Conservation (phyloP, 2,113 vertebrate genomes). For the Dunckerocampus dactyliophorus region DNA sequence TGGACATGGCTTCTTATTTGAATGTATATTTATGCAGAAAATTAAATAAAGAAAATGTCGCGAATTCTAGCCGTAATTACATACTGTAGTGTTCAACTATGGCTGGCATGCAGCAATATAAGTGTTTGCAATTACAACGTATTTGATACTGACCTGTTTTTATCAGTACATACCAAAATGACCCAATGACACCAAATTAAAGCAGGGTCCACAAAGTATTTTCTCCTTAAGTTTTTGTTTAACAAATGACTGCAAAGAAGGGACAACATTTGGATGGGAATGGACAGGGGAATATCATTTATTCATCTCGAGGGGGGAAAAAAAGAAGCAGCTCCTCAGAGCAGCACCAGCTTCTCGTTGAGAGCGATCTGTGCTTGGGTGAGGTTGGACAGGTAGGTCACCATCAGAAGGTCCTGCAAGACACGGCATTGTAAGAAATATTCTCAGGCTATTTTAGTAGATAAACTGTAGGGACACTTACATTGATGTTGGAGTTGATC, state of each 20-base stretch:
- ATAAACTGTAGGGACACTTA: slow-evolving; percentile 61
- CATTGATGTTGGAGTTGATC: slow-evolving; percentile 98
- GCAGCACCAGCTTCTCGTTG: slow-evolving; percentile 87
- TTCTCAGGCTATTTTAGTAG: too few species aligned
- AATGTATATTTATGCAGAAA: slow-evolving; percentile 58
- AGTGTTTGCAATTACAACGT: too few species aligned
- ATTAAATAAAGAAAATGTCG: background rate
- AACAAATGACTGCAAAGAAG: background rate
- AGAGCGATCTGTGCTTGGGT: slow-evolving; percentile 93
- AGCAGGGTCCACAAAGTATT: too few species aligned
- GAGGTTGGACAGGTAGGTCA: slow-evolving; percentile 92
- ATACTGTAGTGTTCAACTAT: background rate
- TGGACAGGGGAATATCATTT: slow-evolving; percentile 31
- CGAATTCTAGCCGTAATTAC: background rate
- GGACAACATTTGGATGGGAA: background rate
- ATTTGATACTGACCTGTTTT: too few species aligned
- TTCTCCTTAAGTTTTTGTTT: background rate
- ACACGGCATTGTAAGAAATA: background rate
- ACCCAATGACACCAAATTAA: too few species aligned
- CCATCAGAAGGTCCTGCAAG: slow-evolving; percentile 89
- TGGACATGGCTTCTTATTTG: slow-evolving; percentile 21
- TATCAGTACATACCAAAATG: too few species aligned
- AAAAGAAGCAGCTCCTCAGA: slow-evolving; percentile 64
- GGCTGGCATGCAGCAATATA: too few species aligned
- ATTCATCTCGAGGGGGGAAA: slow-evolving; percentile 49